Evolutionary conservation across 2,888 invertebrate species (phyloP), one percentile per base, ranked within the genome.

Genomic region (Drosophila macrospina): DNA sequence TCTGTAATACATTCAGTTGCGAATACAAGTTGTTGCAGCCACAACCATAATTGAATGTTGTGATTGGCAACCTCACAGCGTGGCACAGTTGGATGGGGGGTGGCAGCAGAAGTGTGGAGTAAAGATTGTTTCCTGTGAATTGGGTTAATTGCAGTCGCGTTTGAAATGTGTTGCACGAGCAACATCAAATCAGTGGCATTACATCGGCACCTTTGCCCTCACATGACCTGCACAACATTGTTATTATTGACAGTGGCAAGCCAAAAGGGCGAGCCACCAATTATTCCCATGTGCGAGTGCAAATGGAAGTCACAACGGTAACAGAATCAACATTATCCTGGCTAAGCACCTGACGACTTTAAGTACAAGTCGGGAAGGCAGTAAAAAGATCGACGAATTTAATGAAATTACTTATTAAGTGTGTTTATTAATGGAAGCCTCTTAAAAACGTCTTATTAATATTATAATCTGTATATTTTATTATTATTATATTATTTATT

Each of bases 11-110:
- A 83, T 52, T 66, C 64, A 60, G 65, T 63, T 51, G 51, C 48
- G 44, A 50, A 50, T 59, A 6, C 41, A 6, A 41, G 56, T 76
- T 41, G 41, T 20, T 44, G 24, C 34, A 37, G 51, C 56, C 78
- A 61, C 69, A 76, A 51, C 60, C 51, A 73, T 84, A 80, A 81
- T 80, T 80, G 82, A 80, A 71, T 78, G 82, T 69, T 80, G 69
- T 80, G 80, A 81, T 82, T 82, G 82, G 55, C 67, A 63, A 42
- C 10, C 5, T 5, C 16, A 13, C 11, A 24, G 13, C 8, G 16
- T 10, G 36, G 8, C 11, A 6, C 5, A 47, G 2, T 6, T 7
- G 30, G 6, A 3, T 16, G 20, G n/a, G 44, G 45, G 37, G 37
- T 16, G 30, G 3, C n/a, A 28, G 24, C 26, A 26, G 6, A n/a